Evolutionary conservation across 2,113 vertebrate genomes (phyloP), one percentile per base, ranked within the genome.

Genomic region (Oreocharis arfaki): DNA sequence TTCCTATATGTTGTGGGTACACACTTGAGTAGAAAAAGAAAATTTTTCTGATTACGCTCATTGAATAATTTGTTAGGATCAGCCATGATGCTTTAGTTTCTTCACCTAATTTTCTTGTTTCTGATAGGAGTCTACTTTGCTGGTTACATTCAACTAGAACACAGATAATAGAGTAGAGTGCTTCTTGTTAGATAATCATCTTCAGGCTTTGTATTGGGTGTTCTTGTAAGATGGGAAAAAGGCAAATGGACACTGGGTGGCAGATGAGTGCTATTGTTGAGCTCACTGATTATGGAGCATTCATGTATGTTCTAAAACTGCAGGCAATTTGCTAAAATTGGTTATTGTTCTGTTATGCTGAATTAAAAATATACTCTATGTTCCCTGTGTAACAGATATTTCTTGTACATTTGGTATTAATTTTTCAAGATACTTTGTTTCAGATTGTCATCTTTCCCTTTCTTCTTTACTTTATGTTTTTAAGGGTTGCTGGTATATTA

Each of bases 261-360:
- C 96, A 97, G 91, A 76, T 73, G 76, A 87, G 46, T 47, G 32
- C 87, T 95, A 10, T 47, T 85, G 20, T 56, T 74, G 37, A 85
- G 55, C 46, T 65, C 27, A 24, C 8, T 63, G 33, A 80, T 52
- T 59, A 79, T 20, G 16, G 6, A 82, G 12, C 21, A 56, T 55
- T 57, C 1, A 3, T 84, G 17, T 44, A 23, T 71, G 28, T 84
- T 56, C 12, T 71, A 70, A 61, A 91, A 63, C 35, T 35, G 23
- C 16, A n/a, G 50, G 39, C 32, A 55, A 26, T 71, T 78, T 67
- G 6, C 50, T 37, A 55, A 84, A 76, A 64, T 50, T 22, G 6
- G 3, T 75, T 63, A 63, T 37, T 64, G 9, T 57, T 80, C 44
- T 53, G 2, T 37, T 68, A 60, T 8, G 20, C 17, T 30, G 84